phyloP scores from a whole-genome alignment of 1,140 invertebrate genomes.

The Rhyzopertha dominica region DNA sequence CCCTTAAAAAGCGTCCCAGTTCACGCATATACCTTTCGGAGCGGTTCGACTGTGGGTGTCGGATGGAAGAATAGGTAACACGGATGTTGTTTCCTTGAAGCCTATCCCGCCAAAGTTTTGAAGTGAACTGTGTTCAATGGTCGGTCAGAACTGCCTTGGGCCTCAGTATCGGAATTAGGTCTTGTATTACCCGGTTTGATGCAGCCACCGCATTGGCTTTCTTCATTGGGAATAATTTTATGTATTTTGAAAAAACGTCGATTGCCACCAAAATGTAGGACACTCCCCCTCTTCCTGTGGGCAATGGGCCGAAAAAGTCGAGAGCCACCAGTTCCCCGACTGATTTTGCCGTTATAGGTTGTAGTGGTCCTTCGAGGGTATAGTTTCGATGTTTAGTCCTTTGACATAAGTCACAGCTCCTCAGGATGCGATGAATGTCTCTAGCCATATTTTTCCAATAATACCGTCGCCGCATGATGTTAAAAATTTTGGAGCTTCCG shows the following conservation, averaged over 20 bases:
- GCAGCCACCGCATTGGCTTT: constrained; percentile 21
- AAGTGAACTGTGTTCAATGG: constrained; percentile 26
- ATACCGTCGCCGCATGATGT: constrained; percentile 27
- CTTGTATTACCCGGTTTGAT: constrained; percentile 10
- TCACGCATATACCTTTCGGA: constrained; percentile 32
- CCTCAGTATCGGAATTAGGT: constrained; percentile 16
- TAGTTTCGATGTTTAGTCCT: too few species aligned
- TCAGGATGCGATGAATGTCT: constrained; percentile 19
- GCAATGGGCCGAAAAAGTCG: constrained; percentile 35
- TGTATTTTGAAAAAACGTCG: constrained; percentile 19
- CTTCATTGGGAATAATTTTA: too few species aligned
- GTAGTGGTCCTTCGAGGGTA: not conserved
- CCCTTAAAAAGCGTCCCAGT: constrained; percentile 25
- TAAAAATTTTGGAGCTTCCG: constrained; percentile 31
- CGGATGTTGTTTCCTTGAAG: constrained; percentile 21
- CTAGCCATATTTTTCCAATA: constrained; percentile 29
- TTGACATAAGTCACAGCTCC: too few species aligned
- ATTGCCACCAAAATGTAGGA: constrained; percentile 28
- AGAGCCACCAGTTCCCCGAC: constrained; percentile 35
- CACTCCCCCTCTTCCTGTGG: constrained; percentile 20
- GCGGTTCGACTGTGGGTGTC: constrained; percentile 35
- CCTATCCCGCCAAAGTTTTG: constrained; percentile 15
- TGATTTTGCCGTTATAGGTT: constrained; percentile 17
- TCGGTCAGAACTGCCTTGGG: constrained; percentile 19
- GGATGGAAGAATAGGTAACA: constrained; percentile 27